Evolutionary conservation across 2,797 vertebrate species (phyloP).

Genomic region (Phrynocephalus guinanensis): DNA sequence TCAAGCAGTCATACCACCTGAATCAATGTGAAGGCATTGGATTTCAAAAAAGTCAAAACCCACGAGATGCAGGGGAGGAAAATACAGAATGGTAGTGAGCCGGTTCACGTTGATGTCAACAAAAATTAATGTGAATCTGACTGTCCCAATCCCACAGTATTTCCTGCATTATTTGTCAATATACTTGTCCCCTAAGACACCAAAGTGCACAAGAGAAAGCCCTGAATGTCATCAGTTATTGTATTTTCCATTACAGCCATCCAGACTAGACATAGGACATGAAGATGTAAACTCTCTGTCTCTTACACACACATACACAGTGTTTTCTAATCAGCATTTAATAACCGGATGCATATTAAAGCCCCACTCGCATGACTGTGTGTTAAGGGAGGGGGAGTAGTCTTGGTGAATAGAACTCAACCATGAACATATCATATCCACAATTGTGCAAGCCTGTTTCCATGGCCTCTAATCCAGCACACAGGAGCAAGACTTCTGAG

Average conservation of each 20-base stretch:
- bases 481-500: neutral
- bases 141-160: too few relatives aligned
- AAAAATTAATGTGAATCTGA: too few relatives aligned
- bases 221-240: neutral
- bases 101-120: too few relatives aligned
- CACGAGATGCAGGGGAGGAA: too few relatives aligned
- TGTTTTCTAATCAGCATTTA: neutral
- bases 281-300: neutral
- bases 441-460: neutral
- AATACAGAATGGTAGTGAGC: too few relatives aligned
- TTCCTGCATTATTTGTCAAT: too few relatives aligned
- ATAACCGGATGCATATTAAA: neutral
- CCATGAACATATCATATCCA: neutral
- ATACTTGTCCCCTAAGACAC: too few relatives aligned
- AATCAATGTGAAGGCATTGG: too few relatives aligned
- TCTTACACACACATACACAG: neutral
- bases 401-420: neutral
- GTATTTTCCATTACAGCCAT: neutral
- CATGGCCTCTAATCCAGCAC: neutral
- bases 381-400: neutral
- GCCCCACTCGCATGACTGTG: neutral
- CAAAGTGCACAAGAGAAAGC: neutral
- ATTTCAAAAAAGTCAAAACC: too few relatives aligned
- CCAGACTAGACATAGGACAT: too few relatives aligned
- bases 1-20: too few relatives aligned